These are phyloP conservation scores for Callyntrura sp. DNA, from an alignment of 2,888 invertebrate species.

Conservation along the genomic window DNA sequence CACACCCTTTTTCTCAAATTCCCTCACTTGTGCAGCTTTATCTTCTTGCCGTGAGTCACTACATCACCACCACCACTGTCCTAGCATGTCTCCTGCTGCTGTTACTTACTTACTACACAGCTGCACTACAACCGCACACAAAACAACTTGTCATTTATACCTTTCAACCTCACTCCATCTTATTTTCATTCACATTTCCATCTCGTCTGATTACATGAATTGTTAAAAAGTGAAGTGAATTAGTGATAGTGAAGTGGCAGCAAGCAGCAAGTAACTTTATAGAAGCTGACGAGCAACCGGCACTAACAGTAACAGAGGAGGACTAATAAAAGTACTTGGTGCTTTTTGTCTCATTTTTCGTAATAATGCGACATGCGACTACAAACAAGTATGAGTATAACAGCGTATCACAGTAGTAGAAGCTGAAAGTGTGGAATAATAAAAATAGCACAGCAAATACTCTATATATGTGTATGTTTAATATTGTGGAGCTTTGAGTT, in stretches of 20 bases:
- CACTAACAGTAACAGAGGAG: conserved; percentile 6
- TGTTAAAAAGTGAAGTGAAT: conserved; percentile 57
- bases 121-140: neutral
- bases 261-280: neutral
- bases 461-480: too few species aligned
- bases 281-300: neutral
- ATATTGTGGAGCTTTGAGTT: neutral
- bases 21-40: neutral
- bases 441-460: neutral
- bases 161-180: conserved; percentile 50
- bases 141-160: conserved; percentile 57
- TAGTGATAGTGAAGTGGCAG: conserved; percentile 39
- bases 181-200: conserved; percentile 65
- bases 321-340: conserved; percentile 1
- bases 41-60: conserved; percentile 36
- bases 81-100: neutral
- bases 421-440: neutral
- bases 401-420: conserved; percentile 60
- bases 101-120: too few species aligned
- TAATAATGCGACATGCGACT: neutral
- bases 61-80: conserved; percentile 24
- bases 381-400: neutral
- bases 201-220: conserved; percentile 56
- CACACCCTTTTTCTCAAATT: conserved; percentile 15
- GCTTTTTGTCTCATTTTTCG: conserved; percentile 38